Evolutionary conservation across 1,140 invertebrate species (phyloP).

Genomic region (Aphaenogaster ashmeadi): DNA sequence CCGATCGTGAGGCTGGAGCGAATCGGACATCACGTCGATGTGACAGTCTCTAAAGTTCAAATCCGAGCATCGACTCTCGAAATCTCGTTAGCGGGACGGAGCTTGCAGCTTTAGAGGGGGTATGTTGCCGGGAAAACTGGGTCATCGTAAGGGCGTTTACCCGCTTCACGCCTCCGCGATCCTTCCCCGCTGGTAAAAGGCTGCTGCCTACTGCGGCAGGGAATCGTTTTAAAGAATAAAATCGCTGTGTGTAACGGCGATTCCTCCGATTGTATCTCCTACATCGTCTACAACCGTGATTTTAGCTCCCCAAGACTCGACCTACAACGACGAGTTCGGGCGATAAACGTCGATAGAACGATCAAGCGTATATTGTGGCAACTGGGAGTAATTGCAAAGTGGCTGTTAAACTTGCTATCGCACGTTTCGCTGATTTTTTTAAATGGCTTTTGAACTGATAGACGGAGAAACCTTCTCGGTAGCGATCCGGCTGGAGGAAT

Average conservation of each 20-base stretch:
- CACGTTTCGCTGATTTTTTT: background rate
- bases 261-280: background rate
- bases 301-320: background rate
- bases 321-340: background rate
- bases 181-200: constrained; percentile 9
- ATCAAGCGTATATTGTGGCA: background rate
- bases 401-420: background rate
- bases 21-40: background rate
- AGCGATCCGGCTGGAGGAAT: background rate
- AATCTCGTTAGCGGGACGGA: constrained; percentile 13
- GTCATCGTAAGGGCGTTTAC: constrained; percentile 61
- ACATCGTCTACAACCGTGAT: background rate
- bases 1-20: background rate
- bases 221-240: constrained; percentile 9
- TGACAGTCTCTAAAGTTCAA: background rate
- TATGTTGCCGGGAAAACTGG: constrained; percentile 41
- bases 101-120: background rate
- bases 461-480: background rate
- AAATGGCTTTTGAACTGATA: background rate
- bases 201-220: background rate
- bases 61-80: constrained; percentile 18
- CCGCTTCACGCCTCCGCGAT: constrained; percentile 48
- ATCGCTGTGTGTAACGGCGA: constrained; percentile 6
- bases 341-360: background rate
- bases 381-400: constrained; percentile 6